Base-by-base conservation (phyloP, 1,140 invertebrate genomes). In the Idris sp. region DNA sequence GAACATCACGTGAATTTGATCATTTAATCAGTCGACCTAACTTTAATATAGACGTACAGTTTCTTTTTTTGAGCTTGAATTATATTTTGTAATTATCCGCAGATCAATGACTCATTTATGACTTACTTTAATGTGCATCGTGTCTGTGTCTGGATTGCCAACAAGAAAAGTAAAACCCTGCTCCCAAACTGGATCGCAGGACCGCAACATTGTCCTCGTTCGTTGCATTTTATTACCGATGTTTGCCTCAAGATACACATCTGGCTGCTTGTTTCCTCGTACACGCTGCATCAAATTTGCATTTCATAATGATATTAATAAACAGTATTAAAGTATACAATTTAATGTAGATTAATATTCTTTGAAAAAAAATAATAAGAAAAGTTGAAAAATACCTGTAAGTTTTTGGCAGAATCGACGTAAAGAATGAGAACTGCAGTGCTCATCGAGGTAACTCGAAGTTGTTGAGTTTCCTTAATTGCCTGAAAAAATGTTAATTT, bases 141-240 rank as follows among this genome's bases (percentile, higher is more conserved):
- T 91, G 78, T 97, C 94, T 41, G 94, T 93, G 81, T 96, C 92
- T 0, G 96, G 97, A 88, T 98, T 96, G 56, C 91, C 90, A 4
- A 98, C 92, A 2, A 98, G 90, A 88, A 98, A 97, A 1, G 95
- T 93, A 81, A 97, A 97, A 9, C 94, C 96, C 86, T 93, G 92
- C 82, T 95, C 93, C 89, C 89, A 91, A 48, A 93, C 90, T 10
- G 93, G 94, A 77, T 92, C 90, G 67, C 92, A 92, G 1, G 92
- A 93, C 54, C 93, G 89, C 87, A 92, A 90, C 64, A 91, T 89
- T 43, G 93, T 92, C 1, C 86, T 88, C 0, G 93, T 94, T 83
- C 92, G 90, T 76, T 93, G 89, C 0, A 88, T 92, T 59, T 90
- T 91, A 78, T 92, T 93, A 35, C 93, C 93, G 1, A 95, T 86